Base-by-base conservation (phyloP, 30 jellyfish, hydroid and myxozoan genomes). In the Chironex yamaguchii region DNA sequence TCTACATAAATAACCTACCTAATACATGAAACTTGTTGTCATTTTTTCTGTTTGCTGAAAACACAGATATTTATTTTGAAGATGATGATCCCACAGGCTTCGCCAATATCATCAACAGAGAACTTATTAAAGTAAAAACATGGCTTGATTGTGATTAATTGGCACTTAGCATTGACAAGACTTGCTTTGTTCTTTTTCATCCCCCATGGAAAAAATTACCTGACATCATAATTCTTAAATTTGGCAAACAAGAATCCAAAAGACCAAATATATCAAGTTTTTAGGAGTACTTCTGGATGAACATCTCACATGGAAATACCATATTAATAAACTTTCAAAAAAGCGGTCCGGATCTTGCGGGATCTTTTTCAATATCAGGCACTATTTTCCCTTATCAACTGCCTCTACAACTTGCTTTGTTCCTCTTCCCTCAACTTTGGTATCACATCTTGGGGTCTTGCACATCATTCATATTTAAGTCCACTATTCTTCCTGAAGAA, bases 201-300 rank as follows among this genome's bases (percentile, higher is more conserved):
- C 30, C 76, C 13, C 68, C 68, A n/a, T n/a, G n/a, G n/a, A n/a
- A n/a, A n/a, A n/a, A n/a, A n/a, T n/a, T n/a, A n/a, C n/a, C n/a
- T n/a, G n/a, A n/a, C n/a, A n/a, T n/a, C n/a, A n/a, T n/a, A n/a
- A n/a, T n/a, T n/a, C n/a, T n/a, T n/a, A n/a, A n/a, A n/a, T n/a
- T n/a, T n/a, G n/a, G n/a, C n/a, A n/a, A n/a, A n/a, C n/a, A n/a
- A n/a, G n/a, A n/a, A n/a, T n/a, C n/a, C n/a, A n/a, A n/a, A n/a
- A n/a, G 69, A 78, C 71, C 30, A 52, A 36, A 36, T 64, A 49
- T 63, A 86, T 64, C 66, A 86, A 53, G 79, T 86, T 71, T 79
- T 65, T 86, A 33, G 96, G 92, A n/a, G 87, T 75, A 36, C 87
- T 86, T 36, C 69, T 86, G 42, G 96, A 86, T 52, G 64, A 68